Evolutionary conservation across 1,140 invertebrate genomes (phyloP).

Genomic region (Drosophila bifasciata): DNA sequence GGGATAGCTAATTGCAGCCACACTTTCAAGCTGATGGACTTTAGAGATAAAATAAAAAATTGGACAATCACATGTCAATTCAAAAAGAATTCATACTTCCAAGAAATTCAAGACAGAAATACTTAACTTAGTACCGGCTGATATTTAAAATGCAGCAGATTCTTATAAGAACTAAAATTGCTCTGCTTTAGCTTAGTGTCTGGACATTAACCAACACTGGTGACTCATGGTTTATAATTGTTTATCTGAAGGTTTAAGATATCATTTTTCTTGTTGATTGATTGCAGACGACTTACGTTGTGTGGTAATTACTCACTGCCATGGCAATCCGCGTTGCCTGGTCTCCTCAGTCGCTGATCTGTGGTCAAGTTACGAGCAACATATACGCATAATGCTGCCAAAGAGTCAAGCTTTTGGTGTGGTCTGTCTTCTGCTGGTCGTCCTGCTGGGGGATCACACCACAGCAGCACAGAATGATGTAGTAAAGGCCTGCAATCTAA

Average conservation of each 20-base stretch:
- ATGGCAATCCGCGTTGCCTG: background rate
- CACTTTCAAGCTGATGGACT: no score
- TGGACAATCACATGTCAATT: no score
- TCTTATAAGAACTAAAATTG: background rate
- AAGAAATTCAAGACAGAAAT: no score
- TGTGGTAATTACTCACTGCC: slow-evolving; percentile 19
- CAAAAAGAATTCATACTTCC: no score
- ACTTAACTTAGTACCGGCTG: no score
- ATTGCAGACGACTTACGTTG: slow-evolving; percentile 40
- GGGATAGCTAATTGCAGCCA: slow-evolving; percentile 9
- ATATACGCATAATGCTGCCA: slow-evolving; percentile 35
- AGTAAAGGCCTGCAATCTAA: slow-evolving; percentile 1
- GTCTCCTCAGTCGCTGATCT: slow-evolving; percentile 28
- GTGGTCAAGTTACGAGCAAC: slow-evolving; percentile 33
- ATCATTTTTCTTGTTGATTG: slow-evolving; percentile 65
- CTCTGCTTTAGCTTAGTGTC: background rate
- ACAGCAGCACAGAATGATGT: slow-evolving; percentile 14
- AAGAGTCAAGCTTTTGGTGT: slow-evolving; percentile 3
- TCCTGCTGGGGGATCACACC: slow-evolving; percentile 17
- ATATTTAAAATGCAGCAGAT: background rate
- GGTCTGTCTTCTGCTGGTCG: slow-evolving; percentile 25
- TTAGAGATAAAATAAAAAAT: no score
- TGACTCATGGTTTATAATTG: background rate
- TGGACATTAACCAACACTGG: slow-evolving; percentile 38
- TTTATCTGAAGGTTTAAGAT: slow-evolving; percentile 47